phyloP scores from a whole-genome alignment of 2,888 invertebrate species.

The Cremastobaeus sp. region DNA sequence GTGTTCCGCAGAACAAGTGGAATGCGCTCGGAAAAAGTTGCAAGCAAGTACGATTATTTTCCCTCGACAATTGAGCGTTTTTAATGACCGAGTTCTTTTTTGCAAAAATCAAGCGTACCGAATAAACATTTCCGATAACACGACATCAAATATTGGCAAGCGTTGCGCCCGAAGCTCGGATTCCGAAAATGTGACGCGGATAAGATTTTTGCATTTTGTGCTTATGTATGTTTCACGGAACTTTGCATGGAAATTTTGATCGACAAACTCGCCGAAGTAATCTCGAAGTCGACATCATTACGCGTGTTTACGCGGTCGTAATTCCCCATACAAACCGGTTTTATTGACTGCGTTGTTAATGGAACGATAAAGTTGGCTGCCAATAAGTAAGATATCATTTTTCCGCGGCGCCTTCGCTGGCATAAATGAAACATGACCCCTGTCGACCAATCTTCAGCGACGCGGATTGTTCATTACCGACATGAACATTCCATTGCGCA shows the following conservation, averaged over 20 bases:
- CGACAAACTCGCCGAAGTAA: slow-evolving; percentile 13
- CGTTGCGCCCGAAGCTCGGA: slow-evolving; percentile 1
- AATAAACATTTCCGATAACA: slow-evolving; percentile 10
- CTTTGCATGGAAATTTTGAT: slow-evolving; percentile 30
- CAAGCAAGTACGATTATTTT: no score
- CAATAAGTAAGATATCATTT: slow-evolving; percentile 51
- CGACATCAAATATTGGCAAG: slow-evolving; percentile 10
- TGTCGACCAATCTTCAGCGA: slow-evolving; percentile 34
- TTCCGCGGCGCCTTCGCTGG: slow-evolving; percentile 20
- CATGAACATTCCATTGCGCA: slow-evolving; percentile 37
- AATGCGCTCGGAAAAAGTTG: no score
- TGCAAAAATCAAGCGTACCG: not conserved
- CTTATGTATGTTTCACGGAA: slow-evolving; percentile 26
- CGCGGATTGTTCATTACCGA: slow-evolving; percentile 52
- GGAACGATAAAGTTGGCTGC: slow-evolving; percentile 42
- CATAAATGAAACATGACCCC: slow-evolving; percentile 53
- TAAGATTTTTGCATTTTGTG: slow-evolving; percentile 24
- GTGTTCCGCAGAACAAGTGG: no score
- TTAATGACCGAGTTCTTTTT: not conserved
- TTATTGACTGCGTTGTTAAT: slow-evolving; percentile 32
- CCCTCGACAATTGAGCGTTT: no score
- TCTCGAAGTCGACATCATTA: no score
- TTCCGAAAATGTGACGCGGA: slow-evolving; percentile 22
- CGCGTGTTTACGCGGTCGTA: slow-evolving; percentile 1
- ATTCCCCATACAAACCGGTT: slow-evolving; percentile 42